Evolutionary conservation across 2,113 vertebrate species (phyloP).

Genomic region (Gambusia holbrooki): DNA sequence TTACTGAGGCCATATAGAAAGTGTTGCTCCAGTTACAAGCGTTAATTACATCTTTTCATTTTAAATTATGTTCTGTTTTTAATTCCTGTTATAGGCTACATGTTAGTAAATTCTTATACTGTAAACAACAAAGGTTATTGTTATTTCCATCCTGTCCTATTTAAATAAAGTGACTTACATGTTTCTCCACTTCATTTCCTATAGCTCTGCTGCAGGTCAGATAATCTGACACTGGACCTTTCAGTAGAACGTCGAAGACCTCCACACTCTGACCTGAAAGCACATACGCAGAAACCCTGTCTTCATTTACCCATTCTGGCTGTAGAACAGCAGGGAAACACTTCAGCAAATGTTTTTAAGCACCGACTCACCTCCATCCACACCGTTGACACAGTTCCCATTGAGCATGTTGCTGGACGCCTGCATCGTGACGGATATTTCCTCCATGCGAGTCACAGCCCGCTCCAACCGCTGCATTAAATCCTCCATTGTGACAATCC

Average conservation of each 20-base stretch:
- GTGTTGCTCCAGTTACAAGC: no score
- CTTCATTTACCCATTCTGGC: background rate
- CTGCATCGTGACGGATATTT: conserved; percentile 79
- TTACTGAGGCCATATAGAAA: no score
- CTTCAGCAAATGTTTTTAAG: background rate
- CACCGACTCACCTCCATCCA: conserved; percentile 81
- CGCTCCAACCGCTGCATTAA: conserved; percentile 91
- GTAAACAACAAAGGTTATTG: background rate
- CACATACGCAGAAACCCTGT: conserved; percentile 11
- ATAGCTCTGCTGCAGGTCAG: conserved; percentile 87
- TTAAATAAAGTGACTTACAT: conserved; percentile 80
- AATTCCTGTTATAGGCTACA: background rate
- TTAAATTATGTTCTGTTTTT: background rate
- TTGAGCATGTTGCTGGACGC: conserved; percentile 66
- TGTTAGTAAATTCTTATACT: background rate
- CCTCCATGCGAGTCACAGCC: conserved; percentile 90
- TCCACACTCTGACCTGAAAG: conserved; percentile 86
- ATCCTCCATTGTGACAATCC: conserved; percentile 78
- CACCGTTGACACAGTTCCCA: conserved; percentile 69
- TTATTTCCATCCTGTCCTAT: background rate
- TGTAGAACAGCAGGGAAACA: background rate
- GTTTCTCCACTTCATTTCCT: conserved; percentile 90
- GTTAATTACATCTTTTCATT: background rate
- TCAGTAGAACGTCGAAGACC: conserved; percentile 88
- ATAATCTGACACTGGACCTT: conserved; percentile 87